Evolutionary conservation across 2,113 vertebrate species (phyloP).

Genomic region (Sapayoa aenigma): DNA sequence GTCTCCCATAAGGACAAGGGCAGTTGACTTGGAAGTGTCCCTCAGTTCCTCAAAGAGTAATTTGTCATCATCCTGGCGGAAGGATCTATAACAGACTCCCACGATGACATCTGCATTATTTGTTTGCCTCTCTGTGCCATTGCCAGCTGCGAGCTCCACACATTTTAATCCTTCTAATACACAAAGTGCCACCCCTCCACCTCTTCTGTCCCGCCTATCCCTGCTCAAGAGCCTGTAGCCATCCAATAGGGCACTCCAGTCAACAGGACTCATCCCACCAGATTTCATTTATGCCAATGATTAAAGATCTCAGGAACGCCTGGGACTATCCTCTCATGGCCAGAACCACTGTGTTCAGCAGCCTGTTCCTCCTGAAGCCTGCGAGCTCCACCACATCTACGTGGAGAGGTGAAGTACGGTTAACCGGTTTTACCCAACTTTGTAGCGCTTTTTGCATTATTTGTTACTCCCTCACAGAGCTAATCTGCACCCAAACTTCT

Average conservation of each 20-base stretch:
- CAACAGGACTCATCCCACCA: background rate
- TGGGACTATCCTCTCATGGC: background rate
- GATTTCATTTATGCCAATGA: background rate
- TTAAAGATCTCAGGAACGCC: background rate
- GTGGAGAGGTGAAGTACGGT: background rate
- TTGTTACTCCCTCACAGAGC: background rate
- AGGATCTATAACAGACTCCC: background rate
- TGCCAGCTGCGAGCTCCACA: background rate
- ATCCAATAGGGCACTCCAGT: background rate
- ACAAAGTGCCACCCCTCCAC: background rate
- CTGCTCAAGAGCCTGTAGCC: background rate
- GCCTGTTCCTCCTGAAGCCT: background rate
- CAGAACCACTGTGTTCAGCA: accelerated
- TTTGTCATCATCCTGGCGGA: background rate
- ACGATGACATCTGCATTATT: background rate
- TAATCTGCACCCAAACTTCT: background rate
- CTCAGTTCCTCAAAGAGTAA: background rate
- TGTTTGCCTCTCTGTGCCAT: background rate
- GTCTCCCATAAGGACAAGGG: background rate
- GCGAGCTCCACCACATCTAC: background rate
- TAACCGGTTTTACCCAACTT: background rate
- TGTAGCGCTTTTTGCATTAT: background rate
- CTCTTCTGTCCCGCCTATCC: background rate
- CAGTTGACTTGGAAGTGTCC: background rate
- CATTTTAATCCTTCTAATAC: background rate